phyloP scores from a whole-genome alignment of 2,888 invertebrate species.

The Mystacides longicornis region DNA sequence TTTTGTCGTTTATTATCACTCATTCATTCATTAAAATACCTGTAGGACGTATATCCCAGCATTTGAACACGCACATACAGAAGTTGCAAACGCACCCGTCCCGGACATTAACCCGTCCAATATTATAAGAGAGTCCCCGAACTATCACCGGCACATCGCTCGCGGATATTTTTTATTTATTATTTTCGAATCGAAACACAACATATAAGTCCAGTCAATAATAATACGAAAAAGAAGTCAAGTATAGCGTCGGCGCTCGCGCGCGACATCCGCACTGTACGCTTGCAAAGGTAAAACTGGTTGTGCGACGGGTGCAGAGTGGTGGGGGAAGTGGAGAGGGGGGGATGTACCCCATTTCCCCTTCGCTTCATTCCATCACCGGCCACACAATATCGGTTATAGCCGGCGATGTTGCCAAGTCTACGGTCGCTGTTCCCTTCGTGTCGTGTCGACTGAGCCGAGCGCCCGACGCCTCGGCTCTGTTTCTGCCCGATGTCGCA shows the following conservation, averaged over 20 bases:
- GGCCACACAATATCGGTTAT: constrained; percentile 22
- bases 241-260: constrained; percentile 30
- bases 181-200: constrained; percentile 9
- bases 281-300: constrained; percentile 49
- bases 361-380: constrained; percentile 20
- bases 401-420: constrained; percentile 50
- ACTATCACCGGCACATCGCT: constrained; percentile 21
- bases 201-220: constrained; percentile 7
- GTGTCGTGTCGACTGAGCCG: constrained; percentile 4
- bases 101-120: constrained; percentile 18
- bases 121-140: constrained; percentile 15
- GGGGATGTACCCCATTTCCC: constrained; percentile 49
- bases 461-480: not conserved
- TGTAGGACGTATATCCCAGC: constrained; percentile 63
- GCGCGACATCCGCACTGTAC: constrained; percentile 34
- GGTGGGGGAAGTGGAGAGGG: constrained; percentile 43
- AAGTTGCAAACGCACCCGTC: constrained; percentile 23
- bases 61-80: constrained; percentile 54
- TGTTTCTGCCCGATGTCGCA: constrained; percentile 3
- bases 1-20: no score
- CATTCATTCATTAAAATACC: constrained; percentile 34
- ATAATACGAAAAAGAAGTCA: constrained; percentile 19
- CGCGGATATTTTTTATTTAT: constrained; percentile 15
- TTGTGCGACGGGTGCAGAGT: constrained; percentile 31
- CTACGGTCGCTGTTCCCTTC: constrained; percentile 31